Evolutionary conservation across 1,140 invertebrate species (phyloP), one percentile per base, ranked within the genome.

Genomic region (Chrysopa pallens): DNA sequence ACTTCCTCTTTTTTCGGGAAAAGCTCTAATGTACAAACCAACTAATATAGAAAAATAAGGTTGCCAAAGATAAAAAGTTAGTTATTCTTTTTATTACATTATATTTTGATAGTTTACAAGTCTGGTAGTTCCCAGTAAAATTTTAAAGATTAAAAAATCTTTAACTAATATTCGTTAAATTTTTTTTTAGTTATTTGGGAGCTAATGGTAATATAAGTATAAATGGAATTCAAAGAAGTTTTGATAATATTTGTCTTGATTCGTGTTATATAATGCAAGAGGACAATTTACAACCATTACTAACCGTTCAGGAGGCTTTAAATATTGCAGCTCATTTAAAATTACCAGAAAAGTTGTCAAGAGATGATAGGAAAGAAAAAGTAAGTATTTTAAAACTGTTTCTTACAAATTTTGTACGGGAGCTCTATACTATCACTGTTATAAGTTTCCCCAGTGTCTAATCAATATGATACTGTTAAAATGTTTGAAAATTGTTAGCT

Each of bases 251-350:
- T 58, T 61, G 77, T 35, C 73, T 74, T 60, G 67, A 74, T 47
- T 82, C 79, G 0, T 79, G 80, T 37, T 91, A 90, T 60, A 90
- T 91, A 48, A 87, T 88, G 72, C 88, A 92, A 59, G 73, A 90
- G 46, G 85, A 91, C 57, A 74, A 84, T 56, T 66, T 91, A 13
- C 74, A 86, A 37, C 73, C 79, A 1, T 68, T 86, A 48, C 70
- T 92, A n/a, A 85, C 83, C 1, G 83, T 88, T 0, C 63, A 75
- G 28, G 87, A 93, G 59, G 70, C 80, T 7, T 85, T 92, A 80
- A 70, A 70, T 44, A 69, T 86, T 27, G 84, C 86, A 1, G 81
- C 84, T 0, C 76, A 85, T 49, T 72, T 93, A 5, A 91, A 91
- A 60, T 66, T 90, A 36, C 70, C 70, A n/a, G 68, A 74, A 47